Evolutionary conservation across 2,113 vertebrate genomes (phyloP), one percentile per base, ranked within the genome.

Genomic region (Equus przewalskii): DNA sequence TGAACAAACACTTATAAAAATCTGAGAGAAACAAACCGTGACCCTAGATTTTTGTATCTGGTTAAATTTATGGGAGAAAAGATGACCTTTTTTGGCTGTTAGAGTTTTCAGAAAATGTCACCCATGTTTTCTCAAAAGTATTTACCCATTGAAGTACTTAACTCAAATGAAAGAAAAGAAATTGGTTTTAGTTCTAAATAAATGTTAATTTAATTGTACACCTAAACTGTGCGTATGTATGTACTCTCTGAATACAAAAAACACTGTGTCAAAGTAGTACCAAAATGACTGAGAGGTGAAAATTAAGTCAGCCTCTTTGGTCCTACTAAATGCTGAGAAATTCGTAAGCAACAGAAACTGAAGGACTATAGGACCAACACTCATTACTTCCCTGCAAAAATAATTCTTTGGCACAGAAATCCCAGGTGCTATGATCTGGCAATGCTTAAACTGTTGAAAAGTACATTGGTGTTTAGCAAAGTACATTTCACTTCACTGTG

Each of bases 261-360:
- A 41, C 6, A 69, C 1, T 85, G 11, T 15, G 65, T 54, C 12
- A 44, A 22, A 18, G 41, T 58, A 88, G 60, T 75, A 49, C 3
- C 18, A 81, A 84, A 96, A 92, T 60, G n/a, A 56, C 10, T 87
- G 24, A 81, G 7, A 89, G 44, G 0, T 41, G 94, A 62, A 95
- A 94, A 67, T 91, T 89, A 65, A 58, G 70, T 60, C 15, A 72
- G 1, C 0, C 2, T 51, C 6, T 51, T 73, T 56, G 60, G 14
- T 28, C 2, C 18, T 54, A 78, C 6, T 49, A 89, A 79, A 73
- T 91, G 13, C 6, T 44, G 1, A 88, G 28, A 72, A 91, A 86
- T 89, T 72, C 12, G 70, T 69, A 83, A 86, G 1, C 33, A 65
- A 8, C 8, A 67, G 26, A 89, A 73, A 41, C 21, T 1, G 0